Percentiles rank a stretch among this genome's conserved stretches.
Conservation (phyloP, 2,113 vertebrate genomes). For the Elephantulus edwardii region DNA sequence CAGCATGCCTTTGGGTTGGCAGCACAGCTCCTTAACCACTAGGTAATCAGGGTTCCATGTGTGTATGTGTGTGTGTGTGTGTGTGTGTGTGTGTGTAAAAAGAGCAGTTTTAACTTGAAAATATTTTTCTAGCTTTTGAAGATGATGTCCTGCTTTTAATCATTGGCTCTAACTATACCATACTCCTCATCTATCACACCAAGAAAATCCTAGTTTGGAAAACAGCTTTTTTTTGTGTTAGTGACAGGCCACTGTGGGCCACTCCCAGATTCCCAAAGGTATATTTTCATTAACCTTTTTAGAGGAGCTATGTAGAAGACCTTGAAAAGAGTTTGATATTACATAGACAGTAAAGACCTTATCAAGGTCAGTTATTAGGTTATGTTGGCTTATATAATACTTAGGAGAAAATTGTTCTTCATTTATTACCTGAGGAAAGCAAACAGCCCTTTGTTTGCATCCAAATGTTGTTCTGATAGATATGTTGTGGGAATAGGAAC, state of each 20-base stretch:
- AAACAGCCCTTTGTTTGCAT: neutral
- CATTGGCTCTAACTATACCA: neutral
- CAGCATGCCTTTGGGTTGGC: no score
- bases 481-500: neutral
- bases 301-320: neutral
- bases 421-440: neutral
- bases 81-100: no score
- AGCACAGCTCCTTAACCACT: no score
- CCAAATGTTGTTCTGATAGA: neutral
- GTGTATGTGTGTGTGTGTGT: no score
- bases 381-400: neutral
- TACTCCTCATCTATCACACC: neutral
- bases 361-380: neutral
- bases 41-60: no score
- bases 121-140: no score
- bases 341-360: neutral
- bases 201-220: conserved; percentile 25
- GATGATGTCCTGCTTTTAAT: conserved; percentile 47
- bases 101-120: no score
- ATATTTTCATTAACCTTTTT: neutral
- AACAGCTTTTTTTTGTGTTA: conserved; percentile 2
- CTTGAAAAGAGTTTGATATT: neutral
- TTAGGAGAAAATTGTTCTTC: conserved; percentile 11
- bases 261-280: neutral
- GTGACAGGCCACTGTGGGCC: neutral